phyloP scores from a whole-genome alignment of 35 echinoderm and acorn worm genomes.

The Patiria miniata region DNA sequence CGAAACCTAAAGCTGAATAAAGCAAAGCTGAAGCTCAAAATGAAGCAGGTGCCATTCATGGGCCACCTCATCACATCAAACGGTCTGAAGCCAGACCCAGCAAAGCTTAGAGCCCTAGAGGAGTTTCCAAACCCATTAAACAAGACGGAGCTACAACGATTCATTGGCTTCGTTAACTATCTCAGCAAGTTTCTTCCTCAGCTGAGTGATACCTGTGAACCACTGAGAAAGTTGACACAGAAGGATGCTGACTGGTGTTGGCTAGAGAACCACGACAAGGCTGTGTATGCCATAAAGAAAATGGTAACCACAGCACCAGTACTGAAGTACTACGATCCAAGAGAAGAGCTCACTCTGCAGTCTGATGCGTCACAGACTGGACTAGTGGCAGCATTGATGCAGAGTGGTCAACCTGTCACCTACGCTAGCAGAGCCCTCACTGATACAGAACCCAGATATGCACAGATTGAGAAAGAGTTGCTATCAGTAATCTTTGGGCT shows the following conservation, averaged over 20 bases:
- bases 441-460: conserved; percentile 30
- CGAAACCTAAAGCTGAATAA: conserved; percentile 71
- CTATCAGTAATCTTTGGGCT: conserved; percentile 62
- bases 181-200: conserved; percentile 47
- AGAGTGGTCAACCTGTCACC: conserved; percentile 36
- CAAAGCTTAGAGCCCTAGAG: conserved; percentile 57
- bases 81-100: conserved; percentile 60
- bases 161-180: conserved; percentile 75
- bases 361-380: conserved; percentile 49
- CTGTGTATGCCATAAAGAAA: conserved; percentile 13
- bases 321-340: conserved; percentile 52
- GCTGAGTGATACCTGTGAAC: neutral
- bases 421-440: conserved; percentile 43
- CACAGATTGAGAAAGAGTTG: conserved; percentile 66
- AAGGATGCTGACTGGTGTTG: conserved; percentile 49
- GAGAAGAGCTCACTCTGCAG: conserved; percentile 38
- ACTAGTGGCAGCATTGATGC: conserved; percentile 36
- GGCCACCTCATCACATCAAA: conserved; percentile 66
- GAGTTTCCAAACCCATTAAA: conserved; percentile 47
- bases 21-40: conserved; percentile 53
- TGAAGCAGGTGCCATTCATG: conserved; percentile 54
- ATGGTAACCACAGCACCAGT: conserved; percentile 47
- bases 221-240: conserved; percentile 37
- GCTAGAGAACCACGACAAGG: conserved; percentile 29
- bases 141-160: conserved; percentile 51